A percentile compares a stretch with the other conserved stretches of the same genome.
Conservation (phyloP, 2,888 invertebrate genomes). For the Hedychridium roseum region DNA sequence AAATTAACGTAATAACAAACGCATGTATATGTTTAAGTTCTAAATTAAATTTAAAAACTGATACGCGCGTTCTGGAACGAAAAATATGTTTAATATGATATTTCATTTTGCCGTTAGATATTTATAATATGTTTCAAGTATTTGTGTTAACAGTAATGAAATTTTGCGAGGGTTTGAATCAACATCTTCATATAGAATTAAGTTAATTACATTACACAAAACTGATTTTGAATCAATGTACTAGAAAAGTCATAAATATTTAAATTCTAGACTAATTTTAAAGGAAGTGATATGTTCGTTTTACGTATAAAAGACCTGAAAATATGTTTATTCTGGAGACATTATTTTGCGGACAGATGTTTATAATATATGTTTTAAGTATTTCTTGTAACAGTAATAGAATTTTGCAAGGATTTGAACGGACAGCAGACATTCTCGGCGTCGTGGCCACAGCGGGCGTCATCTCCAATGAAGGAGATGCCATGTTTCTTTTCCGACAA, state of each 20-base stretch:
- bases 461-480: conserved; percentile 56
- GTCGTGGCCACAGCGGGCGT: conserved; percentile 43
- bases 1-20: too few relatives aligned
- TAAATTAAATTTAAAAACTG: too few relatives aligned
- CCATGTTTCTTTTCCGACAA: conserved; percentile 46
- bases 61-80: not conserved
- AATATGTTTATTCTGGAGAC: not conserved
- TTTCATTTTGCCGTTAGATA: not conserved
- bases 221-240: too few relatives aligned
- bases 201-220: too few relatives aligned
- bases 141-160: conserved; percentile 2
- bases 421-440: conserved; percentile 37
- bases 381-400: conserved; percentile 2
- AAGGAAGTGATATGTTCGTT: not conserved
- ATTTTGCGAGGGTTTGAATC: conserved; percentile 31
- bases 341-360: not conserved
- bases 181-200: too few relatives aligned
- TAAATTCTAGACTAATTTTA: too few relatives aligned
- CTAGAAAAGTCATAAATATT: too few relatives aligned
- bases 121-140: not conserved
- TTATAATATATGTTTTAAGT: not conserved
- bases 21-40: too few relatives aligned
- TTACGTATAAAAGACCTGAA: not conserved
- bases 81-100: not conserved
- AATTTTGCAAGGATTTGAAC: conserved; percentile 31